These are phyloP conservation scores for Fragum sueziense DNA, from an alignment of 2,888 invertebrate genomes.

Conservation along the genomic window DNA sequence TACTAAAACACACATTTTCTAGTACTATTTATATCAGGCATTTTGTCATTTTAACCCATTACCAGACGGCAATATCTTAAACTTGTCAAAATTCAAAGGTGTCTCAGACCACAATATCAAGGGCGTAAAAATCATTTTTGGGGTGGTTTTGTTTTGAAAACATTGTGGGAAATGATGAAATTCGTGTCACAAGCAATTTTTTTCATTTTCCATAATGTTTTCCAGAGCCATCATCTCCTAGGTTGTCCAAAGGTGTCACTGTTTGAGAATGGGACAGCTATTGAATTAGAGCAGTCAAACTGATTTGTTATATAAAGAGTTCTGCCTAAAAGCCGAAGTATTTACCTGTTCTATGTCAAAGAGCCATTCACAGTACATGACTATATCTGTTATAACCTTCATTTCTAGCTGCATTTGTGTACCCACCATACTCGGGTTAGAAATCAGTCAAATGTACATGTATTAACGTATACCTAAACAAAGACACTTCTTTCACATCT, in stretches of 20 bases:
- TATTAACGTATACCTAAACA: not conserved
- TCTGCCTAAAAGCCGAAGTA: too few species aligned
- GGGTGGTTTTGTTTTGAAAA: too few species aligned
- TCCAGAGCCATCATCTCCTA: too few species aligned
- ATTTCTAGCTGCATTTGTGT: constrained; percentile 81
- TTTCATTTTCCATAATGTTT: too few species aligned
- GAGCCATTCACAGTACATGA: constrained; percentile 89
- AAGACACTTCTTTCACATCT: not conserved
- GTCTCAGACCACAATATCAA: not conserved
- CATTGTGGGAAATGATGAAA: not conserved
- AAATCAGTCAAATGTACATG: not conserved
- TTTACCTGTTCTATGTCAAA: constrained; percentile 85
- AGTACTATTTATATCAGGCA: too few species aligned
- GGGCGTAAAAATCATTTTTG: too few species aligned
- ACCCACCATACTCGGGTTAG: constrained; percentile 29
- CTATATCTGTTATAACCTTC: constrained; percentile 90
- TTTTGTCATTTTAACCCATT: not conserved
- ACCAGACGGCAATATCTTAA: not conserved
- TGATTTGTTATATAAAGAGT: too few species aligned
- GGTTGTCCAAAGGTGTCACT: too few species aligned
- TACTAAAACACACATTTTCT: too few species aligned
- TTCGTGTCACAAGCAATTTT: too few species aligned
- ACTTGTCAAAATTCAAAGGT: not conserved
- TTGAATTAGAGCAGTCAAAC: too few species aligned
- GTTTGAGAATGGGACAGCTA: too few species aligned